A percentile compares a stretch with the other conserved stretches of the same genome.
phyloP scores from a whole-genome alignment of 1,140 invertebrate genomes.

The Anastrepha obliqua region DNA sequence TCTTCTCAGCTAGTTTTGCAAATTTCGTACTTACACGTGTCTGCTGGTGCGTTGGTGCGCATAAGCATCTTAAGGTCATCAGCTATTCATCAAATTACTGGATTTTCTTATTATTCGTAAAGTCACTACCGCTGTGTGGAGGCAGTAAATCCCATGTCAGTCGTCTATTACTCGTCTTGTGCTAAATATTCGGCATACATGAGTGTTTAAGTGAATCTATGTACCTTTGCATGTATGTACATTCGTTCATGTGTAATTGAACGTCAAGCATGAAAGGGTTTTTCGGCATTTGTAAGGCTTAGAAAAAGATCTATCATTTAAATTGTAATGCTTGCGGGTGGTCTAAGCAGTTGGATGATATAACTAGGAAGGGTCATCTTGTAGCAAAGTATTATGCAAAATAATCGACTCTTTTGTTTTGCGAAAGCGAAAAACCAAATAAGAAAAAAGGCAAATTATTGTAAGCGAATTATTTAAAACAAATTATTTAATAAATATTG shows the following conservation, averaged over 20 bases:
- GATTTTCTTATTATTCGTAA: conserved; percentile 39
- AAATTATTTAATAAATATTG: neutral
- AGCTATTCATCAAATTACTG: conserved; percentile 42
- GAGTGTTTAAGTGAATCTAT: neutral
- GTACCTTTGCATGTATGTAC: neutral
- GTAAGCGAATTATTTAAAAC: conserved; percentile 7
- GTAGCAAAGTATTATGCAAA: neutral
- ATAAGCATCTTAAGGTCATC: conserved; percentile 31
- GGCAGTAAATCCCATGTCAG: conserved; percentile 29
- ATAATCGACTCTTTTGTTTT: neutral
- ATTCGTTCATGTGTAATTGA: conserved; percentile 11
- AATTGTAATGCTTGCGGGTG: conserved; percentile 3
- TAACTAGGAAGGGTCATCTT: neutral
- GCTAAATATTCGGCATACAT: neutral
- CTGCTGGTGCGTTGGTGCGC: neutral
- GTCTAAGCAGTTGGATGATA: neutral
- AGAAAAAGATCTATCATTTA: conserved; percentile 23
- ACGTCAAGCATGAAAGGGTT: conserved; percentile 31
- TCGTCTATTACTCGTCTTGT: neutral
- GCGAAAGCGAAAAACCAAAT: neutral
- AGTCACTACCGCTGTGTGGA: neutral
- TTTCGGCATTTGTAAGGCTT: conserved; percentile 4
- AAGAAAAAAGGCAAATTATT: neutral
- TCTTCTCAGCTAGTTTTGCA: neutral
- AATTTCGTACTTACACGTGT: conserved; percentile 7